These are phyloP conservation scores for Holotrichia oblita DNA, from an alignment of 1,140 invertebrate genomes.

Conservation along the genomic window DNA sequence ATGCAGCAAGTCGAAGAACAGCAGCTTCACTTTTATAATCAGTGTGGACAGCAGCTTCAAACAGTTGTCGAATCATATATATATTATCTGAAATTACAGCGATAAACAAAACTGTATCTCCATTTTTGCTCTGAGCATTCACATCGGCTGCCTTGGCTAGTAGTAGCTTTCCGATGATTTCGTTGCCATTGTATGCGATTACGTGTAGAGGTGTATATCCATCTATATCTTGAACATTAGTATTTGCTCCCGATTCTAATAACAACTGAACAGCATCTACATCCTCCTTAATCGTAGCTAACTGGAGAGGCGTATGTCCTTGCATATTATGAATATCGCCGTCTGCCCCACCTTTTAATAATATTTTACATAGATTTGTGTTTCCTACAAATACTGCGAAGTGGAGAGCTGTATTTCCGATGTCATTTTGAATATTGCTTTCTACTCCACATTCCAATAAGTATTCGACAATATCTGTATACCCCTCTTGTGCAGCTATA, in stretches of 20 bases:
- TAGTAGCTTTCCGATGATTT: background rate
- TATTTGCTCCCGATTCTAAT: conserved; percentile 6
- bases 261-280: background rate
- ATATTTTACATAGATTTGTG: background rate
- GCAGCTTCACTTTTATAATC: too few relatives aligned
- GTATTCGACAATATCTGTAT: too few relatives aligned
- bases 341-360: background rate
- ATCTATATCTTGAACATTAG: conserved; percentile 24
- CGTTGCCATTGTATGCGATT: background rate
- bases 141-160: background rate
- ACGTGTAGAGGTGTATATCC: conserved; percentile 26
- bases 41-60: too few relatives aligned
- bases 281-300: background rate
- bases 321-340: background rate
- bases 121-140: background rate
- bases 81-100: background rate
- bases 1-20: too few relatives aligned
- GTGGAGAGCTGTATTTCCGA: background rate
- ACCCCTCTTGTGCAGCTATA: too few relatives aligned
- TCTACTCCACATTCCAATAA: background rate
- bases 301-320: background rate
- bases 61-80: too few relatives aligned
- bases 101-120: background rate
- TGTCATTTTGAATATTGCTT: background rate
- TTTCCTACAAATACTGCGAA: background rate